phyloP scores from a whole-genome alignment of 1,140 invertebrate species.

The Drosophila insularis region DNA sequence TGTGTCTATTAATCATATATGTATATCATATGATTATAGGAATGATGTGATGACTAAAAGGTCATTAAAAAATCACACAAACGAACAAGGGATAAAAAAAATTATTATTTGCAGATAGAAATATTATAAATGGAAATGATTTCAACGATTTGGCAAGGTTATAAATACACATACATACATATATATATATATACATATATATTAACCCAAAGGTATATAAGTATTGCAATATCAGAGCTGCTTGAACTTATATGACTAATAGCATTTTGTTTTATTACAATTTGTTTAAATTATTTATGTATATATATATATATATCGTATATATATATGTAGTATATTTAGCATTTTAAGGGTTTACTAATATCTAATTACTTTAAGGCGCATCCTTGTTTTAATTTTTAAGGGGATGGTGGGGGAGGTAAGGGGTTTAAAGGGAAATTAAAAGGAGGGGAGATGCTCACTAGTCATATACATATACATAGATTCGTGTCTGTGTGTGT shows the following conservation, averaged over 20 bases:
- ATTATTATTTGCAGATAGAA: too few species aligned
- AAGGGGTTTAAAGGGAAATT: too few species aligned
- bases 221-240: constrained; percentile 70
- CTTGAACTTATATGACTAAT: constrained; percentile 63
- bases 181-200: background rate
- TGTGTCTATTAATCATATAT: too few species aligned
- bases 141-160: constrained; percentile 24
- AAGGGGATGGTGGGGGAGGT: background rate
- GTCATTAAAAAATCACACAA: too few species aligned
- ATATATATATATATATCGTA: constrained; percentile 31
- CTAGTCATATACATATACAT: constrained; percentile 62
- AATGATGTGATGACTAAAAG: too few species aligned
- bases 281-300: constrained; percentile 36
- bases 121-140: background rate
- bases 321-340: constrained; percentile 44
- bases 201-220: constrained; percentile 34
- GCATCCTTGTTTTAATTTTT: constrained; percentile 35
- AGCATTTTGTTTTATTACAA: constrained; percentile 57
- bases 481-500: constrained; percentile 49
- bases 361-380: constrained; percentile 58
- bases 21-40: too few species aligned
- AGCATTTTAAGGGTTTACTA: constrained; percentile 28
- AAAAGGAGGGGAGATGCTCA: constrained; percentile 40
- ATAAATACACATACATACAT: background rate
- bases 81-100: too few species aligned